phyloP scores from a whole-genome alignment of 2,113 vertebrate species.

The Narcine bancroftii region DNA sequence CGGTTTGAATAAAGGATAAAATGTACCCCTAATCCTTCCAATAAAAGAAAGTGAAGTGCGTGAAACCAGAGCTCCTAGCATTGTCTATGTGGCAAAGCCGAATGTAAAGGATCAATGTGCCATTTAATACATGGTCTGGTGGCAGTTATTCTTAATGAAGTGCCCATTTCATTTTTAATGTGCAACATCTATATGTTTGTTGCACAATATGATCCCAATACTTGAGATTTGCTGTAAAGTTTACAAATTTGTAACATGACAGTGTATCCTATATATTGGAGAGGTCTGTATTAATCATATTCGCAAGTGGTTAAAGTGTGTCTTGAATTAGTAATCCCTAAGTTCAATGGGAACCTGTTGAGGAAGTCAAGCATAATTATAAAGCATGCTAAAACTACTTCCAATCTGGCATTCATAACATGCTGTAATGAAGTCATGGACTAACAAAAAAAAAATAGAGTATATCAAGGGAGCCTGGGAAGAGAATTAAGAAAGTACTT shows the following conservation, averaged over 20 bases:
- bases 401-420: not conserved
- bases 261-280: not conserved
- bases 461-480: not conserved
- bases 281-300: not conserved
- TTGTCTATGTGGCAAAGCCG: not conserved
- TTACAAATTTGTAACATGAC: not conserved
- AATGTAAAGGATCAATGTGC: not conserved
- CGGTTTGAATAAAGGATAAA: not conserved
- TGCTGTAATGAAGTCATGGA: not conserved
- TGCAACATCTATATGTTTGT: not conserved
- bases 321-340: not conserved
- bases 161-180: not conserved
- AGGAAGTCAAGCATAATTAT: not conserved
- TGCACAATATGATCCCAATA: not conserved
- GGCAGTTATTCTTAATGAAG: not conserved
- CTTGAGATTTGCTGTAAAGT: not conserved
- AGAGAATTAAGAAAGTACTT: not conserved
- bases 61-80: not conserved
- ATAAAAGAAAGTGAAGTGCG: not conserved
- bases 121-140: not conserved
- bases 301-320: not conserved
- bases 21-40: not conserved
- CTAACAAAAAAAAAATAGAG: not conserved
- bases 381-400: not conserved
- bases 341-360: not conserved